These are phyloP conservation scores for Aeoliscus strigatus DNA, from an alignment of 2,797 vertebrate genomes.

Conservation along the genomic window DNA sequence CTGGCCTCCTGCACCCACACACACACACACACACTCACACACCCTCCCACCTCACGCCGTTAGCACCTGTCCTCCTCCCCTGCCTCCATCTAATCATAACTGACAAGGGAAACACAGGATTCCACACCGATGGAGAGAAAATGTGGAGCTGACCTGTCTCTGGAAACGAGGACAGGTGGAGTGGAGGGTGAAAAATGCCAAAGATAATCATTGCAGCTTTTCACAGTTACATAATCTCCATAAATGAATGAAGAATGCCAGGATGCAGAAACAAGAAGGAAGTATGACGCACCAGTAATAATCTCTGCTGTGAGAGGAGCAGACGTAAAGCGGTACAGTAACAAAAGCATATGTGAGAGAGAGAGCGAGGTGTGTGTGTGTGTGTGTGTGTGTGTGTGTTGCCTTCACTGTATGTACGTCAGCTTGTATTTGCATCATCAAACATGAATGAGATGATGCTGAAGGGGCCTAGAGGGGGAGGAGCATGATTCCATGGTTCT, in stretches of 20 bases:
- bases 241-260: slow-evolving; percentile 5
- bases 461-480: no score
- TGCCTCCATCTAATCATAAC: slow-evolving; percentile 46
- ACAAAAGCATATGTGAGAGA: no score
- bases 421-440: slow-evolving; percentile 23
- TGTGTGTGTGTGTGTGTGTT: no score
- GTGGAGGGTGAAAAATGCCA: neutral
- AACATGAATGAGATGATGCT: slow-evolving; percentile 16
- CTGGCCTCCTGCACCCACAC: slow-evolving; percentile 53
- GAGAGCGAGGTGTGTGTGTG: no score
- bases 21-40: no score
- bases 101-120: slow-evolving; percentile 46
- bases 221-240: slow-evolving; percentile 1
- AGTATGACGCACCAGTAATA: slow-evolving; percentile 15
- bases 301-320: slow-evolving; percentile 19
- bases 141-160: slow-evolving; percentile 16
- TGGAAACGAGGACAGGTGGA: slow-evolving; percentile 12
- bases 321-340: slow-evolving; percentile 25
- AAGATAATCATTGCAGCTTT: neutral
- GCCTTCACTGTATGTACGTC: slow-evolving; percentile 4
- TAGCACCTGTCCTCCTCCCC: slow-evolving; percentile 44
- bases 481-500: no score
- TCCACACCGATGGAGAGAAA: slow-evolving; percentile 19
- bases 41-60: slow-evolving; percentile 56
- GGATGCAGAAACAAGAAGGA: slow-evolving; percentile 12